Evolutionary conservation across 2,113 vertebrate species (phyloP), one percentile per base, ranked within the genome.

Genomic region (Pycnonotus jocosus): DNA sequence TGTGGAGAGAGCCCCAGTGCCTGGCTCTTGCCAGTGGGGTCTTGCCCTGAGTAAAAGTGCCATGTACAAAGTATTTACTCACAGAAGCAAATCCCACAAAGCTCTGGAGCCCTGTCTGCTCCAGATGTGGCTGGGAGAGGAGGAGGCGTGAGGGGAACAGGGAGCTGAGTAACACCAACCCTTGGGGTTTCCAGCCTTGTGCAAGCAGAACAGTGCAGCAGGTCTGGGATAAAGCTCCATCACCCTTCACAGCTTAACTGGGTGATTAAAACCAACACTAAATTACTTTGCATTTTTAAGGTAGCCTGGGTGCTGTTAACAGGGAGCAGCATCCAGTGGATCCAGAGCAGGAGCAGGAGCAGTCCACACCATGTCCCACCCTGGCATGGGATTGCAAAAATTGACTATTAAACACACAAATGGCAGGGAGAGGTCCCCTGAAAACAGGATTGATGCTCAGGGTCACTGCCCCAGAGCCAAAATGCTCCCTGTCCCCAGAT

Each of bases 341-440:
- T 25, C 64, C 40, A 31, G 51, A 79, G 56, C 61, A 58, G 48
- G 51, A 79, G 56, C 61, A 58, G 48, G 47, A 62, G 10, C 4
- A 72, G 65, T n/a, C 48, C 62, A 54, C 4, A 1, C 31, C 0
- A 0, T 0, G 0, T 33, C 56, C 38, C 51, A 84, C 20, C 31
- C 53, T 1, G 9, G 10, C 6, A 57, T 25, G 9, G 23, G 19
- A 70, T n/a, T 38, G 35, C 47, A 73, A 19, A 66, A 74, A 38
- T 5, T 37, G 20, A 28, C 54, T 50, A 19, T 19, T 56, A 37
- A 48, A 54, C 19, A 64, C 0, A 1, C 10, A 25, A 57, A 65
- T 0, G 1, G 40, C 0, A 2, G 17, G 71, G 66, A 45, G 4
- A 76, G 50, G 22, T 28, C 21, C 42, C 21, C 33, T 4, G 0